phyloP scores from a whole-genome alignment of 2,113 vertebrate genomes.

The Pipra filicauda region DNA sequence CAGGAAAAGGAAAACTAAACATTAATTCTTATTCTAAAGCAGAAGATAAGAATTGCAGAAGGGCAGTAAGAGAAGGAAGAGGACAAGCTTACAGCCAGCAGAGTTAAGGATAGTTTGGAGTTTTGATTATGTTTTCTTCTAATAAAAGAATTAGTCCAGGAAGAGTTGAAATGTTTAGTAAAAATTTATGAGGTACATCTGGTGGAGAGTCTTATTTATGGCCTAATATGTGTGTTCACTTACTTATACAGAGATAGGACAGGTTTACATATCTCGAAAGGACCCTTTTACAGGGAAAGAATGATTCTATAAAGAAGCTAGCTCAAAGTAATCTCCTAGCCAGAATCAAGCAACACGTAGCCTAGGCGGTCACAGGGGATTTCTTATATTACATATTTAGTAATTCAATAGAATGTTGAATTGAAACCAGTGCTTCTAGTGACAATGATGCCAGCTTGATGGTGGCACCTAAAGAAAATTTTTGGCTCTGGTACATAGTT shows the following conservation, averaged over 20 bases:
- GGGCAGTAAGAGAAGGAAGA: neutral
- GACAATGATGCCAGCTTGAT: neutral
- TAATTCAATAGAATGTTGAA: neutral
- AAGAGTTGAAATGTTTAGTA: neutral
- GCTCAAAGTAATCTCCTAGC: neutral
- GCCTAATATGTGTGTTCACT: neutral
- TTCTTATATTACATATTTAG: neutral
- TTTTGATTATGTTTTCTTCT: neutral
- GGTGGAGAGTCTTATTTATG: neutral
- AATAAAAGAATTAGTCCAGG: neutral
- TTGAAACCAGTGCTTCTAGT: neutral
- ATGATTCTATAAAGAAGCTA: neutral
- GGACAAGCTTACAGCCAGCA: neutral
- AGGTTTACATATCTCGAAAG: neutral
- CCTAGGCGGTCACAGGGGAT: neutral
- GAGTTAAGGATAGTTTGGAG: neutral
- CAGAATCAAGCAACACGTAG: neutral
- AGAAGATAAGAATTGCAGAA: neutral
- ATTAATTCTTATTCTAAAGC: neutral
- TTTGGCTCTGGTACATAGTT: neutral
- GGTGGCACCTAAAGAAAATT: neutral
- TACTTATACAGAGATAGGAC: neutral
- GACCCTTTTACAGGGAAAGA: neutral
- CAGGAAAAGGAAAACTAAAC: neutral
- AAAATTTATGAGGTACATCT: neutral